Conservation (phyloP, 2,113 vertebrate species). For the Corydoras sp. region DNA sequence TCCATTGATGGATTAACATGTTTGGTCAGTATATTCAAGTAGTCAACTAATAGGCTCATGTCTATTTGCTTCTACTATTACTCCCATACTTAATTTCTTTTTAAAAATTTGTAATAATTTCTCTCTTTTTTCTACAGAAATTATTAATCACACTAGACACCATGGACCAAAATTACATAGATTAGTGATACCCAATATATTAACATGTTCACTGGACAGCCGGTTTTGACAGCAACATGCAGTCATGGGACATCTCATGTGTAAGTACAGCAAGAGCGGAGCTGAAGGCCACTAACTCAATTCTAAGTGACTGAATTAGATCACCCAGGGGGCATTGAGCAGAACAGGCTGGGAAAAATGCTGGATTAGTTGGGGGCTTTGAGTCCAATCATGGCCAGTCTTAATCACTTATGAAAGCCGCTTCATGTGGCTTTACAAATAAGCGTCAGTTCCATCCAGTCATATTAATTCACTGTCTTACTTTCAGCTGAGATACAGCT, state of each 20-base stretch:
- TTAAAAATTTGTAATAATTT: too few relatives aligned
- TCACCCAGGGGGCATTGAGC: conserved; percentile 45
- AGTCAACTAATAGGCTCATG: too few relatives aligned
- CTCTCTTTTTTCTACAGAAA: neutral
- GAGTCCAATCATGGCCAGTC: conserved; percentile 22
- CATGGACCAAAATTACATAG: too few relatives aligned
- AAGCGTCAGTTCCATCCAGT: conserved; percentile 23
- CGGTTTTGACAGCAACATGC: neutral
- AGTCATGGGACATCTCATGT: conserved; percentile 29
- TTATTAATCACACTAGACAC: neutral
- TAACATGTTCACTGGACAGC: too few relatives aligned
- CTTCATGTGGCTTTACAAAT: conserved; percentile 8
- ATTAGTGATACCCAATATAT: too few relatives aligned
- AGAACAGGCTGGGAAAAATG: conserved; percentile 29
- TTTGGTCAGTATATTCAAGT: too few relatives aligned
- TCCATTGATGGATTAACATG: too few relatives aligned
- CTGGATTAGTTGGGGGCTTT: conserved; percentile 40
- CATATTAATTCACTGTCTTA: conserved; percentile 32
- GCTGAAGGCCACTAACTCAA: conserved; percentile 29
- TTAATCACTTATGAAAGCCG: conserved; percentile 35
- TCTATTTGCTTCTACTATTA: too few relatives aligned
- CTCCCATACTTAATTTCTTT: too few relatives aligned
- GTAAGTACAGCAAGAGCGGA: conserved; percentile 30
- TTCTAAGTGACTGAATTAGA: conserved; percentile 50
- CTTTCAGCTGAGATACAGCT: conserved; percentile 35